Percentiles rank a stretch among this genome's conserved stretches.
These are phyloP conservation scores for Orchesellides sinensis DNA, from an alignment of 2,888 invertebrate species.

Conservation along the genomic window DNA sequence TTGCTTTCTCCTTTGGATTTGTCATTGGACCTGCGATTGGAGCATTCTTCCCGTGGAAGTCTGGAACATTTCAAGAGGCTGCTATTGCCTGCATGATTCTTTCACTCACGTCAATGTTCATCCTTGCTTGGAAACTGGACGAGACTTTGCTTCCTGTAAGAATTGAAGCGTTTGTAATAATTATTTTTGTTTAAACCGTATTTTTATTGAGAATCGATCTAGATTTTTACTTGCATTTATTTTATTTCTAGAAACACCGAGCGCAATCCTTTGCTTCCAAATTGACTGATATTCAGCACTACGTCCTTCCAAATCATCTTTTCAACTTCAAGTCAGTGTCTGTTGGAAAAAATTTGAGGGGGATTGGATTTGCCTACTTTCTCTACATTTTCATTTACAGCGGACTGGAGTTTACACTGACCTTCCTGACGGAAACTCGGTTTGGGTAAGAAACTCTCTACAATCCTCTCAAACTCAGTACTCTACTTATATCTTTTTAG, in stretches of 20 bases:
- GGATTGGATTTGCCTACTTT: conserved; percentile 89
- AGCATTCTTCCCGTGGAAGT: conserved; percentile 66
- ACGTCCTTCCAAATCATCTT: conserved; percentile 55
- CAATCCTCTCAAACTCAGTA: neutral
- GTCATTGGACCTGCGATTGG: conserved; percentile 83
- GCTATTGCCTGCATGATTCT: conserved; percentile 66
- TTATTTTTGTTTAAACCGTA: no score
- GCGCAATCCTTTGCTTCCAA: conserved; percentile 3
- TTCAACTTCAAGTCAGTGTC: conserved; percentile 75
- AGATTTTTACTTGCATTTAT: no score
- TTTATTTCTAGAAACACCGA: no score
- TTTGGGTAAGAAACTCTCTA: conserved; percentile 76
- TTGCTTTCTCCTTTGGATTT: conserved; percentile 98
- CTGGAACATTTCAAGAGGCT: conserved; percentile 69
- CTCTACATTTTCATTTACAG: conserved; percentile 96
- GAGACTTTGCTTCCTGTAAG: conserved; percentile 61
- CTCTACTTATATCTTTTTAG: neutral
- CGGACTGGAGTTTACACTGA: conserved; percentile 97
- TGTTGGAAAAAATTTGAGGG: conserved; percentile 83
- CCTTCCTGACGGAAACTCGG: conserved; percentile 95
- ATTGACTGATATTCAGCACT: neutral
- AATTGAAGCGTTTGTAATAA: no score
- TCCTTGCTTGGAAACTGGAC: conserved; percentile 63
- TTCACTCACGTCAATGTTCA: conserved; percentile 54
- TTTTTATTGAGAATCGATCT: no score